Conservation (phyloP, 2,888 invertebrate species). For the Noctua comes region DNA sequence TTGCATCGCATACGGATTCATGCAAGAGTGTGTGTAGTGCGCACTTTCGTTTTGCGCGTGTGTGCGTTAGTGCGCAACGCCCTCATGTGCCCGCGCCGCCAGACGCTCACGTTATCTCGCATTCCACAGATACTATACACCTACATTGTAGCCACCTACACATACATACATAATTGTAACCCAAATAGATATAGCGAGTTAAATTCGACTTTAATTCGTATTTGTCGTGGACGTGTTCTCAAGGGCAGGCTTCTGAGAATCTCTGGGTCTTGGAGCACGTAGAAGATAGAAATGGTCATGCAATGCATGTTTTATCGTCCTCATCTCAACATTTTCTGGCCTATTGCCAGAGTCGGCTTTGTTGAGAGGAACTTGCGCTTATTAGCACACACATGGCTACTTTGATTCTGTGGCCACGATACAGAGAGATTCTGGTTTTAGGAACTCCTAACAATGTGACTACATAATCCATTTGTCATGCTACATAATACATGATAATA, state of each 20-base stretch:
- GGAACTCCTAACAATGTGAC: constrained; percentile 9
- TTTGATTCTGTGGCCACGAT: constrained; percentile 13
- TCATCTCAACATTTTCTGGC: constrained; percentile 38
- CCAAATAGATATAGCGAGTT: constrained; percentile 65
- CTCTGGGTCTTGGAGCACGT: constrained; percentile 23
- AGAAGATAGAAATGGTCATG: constrained; percentile 46
- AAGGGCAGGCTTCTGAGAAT: constrained; percentile 54
- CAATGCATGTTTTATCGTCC: constrained; percentile 40
- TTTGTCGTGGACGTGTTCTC: constrained; percentile 41
- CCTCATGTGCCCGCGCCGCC: constrained; percentile 71
- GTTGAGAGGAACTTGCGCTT: constrained; percentile 37
- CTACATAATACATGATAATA: neutral
- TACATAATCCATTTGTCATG: constrained; percentile 4
- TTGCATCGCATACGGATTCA: constrained; percentile 61
- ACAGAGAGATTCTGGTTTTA: constrained; percentile 11
- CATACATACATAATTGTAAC: constrained; percentile 66
- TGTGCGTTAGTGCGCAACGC: constrained; percentile 69
- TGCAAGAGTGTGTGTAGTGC: constrained; percentile 56
- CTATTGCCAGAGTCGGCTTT: constrained; percentile 33
- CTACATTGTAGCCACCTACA: constrained; percentile 70
- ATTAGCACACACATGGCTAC: constrained; percentile 28
- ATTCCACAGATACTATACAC: constrained; percentile 72
- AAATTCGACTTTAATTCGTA: constrained; percentile 52
- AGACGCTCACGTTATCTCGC: constrained; percentile 73
- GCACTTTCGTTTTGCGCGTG: constrained; percentile 69